Evolutionary conservation across 2,113 vertebrate genomes (phyloP).

Genomic region (Callocephalon fimbriatum): DNA sequence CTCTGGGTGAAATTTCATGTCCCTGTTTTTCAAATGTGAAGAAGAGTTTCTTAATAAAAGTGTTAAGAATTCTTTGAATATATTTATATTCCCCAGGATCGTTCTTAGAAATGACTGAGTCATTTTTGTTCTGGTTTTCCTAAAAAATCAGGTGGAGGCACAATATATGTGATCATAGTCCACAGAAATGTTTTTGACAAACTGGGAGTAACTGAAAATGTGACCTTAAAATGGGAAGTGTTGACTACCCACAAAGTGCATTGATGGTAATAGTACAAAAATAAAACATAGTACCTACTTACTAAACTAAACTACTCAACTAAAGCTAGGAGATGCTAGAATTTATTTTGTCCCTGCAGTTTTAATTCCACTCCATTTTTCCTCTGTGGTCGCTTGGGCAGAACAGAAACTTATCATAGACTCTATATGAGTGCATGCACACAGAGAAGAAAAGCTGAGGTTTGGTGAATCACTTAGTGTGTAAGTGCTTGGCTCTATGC

Average conservation of each 20-base stretch:
- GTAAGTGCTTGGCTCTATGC: not conserved
- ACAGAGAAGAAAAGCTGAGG: not conserved
- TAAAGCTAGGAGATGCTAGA: not conserved
- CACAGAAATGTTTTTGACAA: not conserved
- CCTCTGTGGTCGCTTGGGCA: not conserved
- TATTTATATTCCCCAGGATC: not conserved
- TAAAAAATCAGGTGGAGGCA: not conserved
- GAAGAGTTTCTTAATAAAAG: not conserved
- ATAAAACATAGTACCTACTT: not conserved
- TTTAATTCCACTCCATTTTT: not conserved
- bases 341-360: not conserved
- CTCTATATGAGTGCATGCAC: not conserved
- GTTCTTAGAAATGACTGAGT: conserved; percentile 29
- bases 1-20: not conserved
- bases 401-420: not conserved
- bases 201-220: not conserved
- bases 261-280: not conserved
- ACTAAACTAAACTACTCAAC: not conserved
- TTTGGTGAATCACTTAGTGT: not conserved
- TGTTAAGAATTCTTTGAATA: not conserved
- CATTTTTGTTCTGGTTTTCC: not conserved
- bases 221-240: conserved; percentile 2
- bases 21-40: conserved; percentile 2
- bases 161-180: not conserved
- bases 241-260: not conserved